phyloP scores from a whole-genome alignment of 2,113 vertebrate species.

The Colossoma macropomum region DNA sequence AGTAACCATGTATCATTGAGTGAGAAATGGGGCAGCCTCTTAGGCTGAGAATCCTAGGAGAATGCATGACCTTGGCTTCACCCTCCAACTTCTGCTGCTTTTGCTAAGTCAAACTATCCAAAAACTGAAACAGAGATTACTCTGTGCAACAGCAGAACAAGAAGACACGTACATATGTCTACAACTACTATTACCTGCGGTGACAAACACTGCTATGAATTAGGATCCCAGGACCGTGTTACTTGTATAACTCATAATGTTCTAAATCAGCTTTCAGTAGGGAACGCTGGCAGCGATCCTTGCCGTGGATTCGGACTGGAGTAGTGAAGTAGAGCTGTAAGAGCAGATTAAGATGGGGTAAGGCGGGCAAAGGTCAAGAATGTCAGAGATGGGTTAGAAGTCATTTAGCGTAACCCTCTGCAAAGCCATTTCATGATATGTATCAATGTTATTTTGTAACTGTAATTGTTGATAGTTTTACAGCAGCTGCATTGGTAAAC shows the following conservation, averaged over 20 bases:
- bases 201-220: not conserved
- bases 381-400: conserved; percentile 11
- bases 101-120: not conserved
- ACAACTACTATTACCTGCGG: not conserved
- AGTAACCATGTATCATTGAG: not conserved
- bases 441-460: no score
- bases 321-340: not conserved
- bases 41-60: not conserved
- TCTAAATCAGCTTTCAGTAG: conserved; percentile 12
- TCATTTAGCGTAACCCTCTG: not conserved
- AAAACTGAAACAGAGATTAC: not conserved
- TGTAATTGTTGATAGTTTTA: no score
- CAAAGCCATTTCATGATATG: not conserved
- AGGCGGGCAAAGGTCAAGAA: not conserved
- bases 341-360: conserved; percentile 12
- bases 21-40: not conserved
- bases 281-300: not conserved
- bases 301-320: not conserved
- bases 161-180: not conserved
- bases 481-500: no score
- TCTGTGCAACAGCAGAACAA: not conserved
- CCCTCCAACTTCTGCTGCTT: not conserved
- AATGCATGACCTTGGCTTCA: conserved; percentile 5
- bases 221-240: not conserved
- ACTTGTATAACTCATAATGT: not conserved